Conservation (phyloP, 2,888 invertebrate species). For the Calameuta pallipes region DNA sequence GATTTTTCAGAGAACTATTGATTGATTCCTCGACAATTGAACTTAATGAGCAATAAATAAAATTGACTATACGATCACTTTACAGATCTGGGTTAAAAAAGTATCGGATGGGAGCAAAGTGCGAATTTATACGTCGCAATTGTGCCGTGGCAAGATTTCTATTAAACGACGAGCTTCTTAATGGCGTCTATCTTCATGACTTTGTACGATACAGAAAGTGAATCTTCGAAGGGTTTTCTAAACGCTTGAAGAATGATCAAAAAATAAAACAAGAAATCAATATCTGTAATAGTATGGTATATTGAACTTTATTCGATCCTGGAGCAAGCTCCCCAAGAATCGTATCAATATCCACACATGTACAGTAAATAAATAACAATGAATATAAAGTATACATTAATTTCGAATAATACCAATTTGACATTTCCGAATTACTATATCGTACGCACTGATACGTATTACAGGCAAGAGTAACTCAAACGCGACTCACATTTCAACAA, state of each 20-base stretch:
- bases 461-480: background rate
- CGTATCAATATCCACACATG: background rate
- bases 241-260: background rate
- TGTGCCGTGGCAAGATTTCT: constrained; percentile 89
- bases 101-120: constrained; percentile 82
- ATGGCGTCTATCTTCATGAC: constrained; percentile 29
- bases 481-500: no score
- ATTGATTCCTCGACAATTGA: no score
- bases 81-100: constrained; percentile 92
- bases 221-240: background rate
- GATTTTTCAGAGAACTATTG: no score
- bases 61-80: constrained; percentile 41
- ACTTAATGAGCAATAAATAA: background rate
- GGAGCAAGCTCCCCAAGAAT: constrained; percentile 9
- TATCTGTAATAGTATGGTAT: background rate
- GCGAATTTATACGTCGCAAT: constrained; percentile 84
- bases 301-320: constrained; percentile 7
- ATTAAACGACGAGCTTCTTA: constrained; percentile 87
- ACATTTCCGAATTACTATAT: background rate
- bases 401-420: background rate
- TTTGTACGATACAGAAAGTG: background rate
- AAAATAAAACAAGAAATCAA: background rate
- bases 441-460: background rate
- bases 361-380: background rate
- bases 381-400: background rate